phyloP scores from a whole-genome alignment of 2,113 vertebrate species.

The Zingel zingel region DNA sequence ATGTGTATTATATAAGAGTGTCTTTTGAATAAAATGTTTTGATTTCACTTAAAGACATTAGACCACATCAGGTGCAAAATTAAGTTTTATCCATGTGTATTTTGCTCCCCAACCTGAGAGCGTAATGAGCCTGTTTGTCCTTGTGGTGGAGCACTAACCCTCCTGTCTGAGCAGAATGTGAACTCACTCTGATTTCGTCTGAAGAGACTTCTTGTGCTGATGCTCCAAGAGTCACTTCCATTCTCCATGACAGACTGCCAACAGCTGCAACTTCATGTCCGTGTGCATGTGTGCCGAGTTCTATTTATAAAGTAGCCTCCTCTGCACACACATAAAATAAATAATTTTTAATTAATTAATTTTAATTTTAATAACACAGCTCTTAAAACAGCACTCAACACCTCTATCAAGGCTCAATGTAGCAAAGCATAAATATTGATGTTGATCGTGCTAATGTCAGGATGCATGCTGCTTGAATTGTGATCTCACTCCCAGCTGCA shows the following conservation, averaged over 20 bases:
- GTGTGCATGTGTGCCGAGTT: constrained; percentile 13
- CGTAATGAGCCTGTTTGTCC: constrained; percentile 38
- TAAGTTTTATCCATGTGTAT: background rate
- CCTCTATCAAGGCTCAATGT: background rate
- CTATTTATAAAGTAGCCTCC: constrained; percentile 53
- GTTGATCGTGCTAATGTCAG: background rate
- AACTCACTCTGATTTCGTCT: background rate
- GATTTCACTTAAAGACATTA: background rate
- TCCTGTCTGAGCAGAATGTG: background rate
- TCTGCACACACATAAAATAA: constrained; percentile 38
- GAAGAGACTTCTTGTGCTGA: constrained; percentile 40
- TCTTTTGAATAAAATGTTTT: background rate
- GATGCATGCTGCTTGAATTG: background rate
- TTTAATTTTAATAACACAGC: background rate
- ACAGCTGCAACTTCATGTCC: constrained; percentile 74
- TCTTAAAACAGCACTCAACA: constrained; percentile 13
- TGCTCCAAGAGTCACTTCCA: constrained; percentile 61
- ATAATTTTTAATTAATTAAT: too few species aligned
- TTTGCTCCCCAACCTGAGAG: background rate
- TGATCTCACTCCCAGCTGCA: constrained; percentile 26
- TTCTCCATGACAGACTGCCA: constrained; percentile 69
- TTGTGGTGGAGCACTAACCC: constrained; percentile 26
- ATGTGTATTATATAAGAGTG: background rate
- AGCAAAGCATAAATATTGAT: background rate
- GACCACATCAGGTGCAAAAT: background rate